Percentiles rank a stretch among this genome's conserved stretches.
phyloP scores from a whole-genome alignment of 2,888 invertebrate species.

The Lottia scabra region DNA sequence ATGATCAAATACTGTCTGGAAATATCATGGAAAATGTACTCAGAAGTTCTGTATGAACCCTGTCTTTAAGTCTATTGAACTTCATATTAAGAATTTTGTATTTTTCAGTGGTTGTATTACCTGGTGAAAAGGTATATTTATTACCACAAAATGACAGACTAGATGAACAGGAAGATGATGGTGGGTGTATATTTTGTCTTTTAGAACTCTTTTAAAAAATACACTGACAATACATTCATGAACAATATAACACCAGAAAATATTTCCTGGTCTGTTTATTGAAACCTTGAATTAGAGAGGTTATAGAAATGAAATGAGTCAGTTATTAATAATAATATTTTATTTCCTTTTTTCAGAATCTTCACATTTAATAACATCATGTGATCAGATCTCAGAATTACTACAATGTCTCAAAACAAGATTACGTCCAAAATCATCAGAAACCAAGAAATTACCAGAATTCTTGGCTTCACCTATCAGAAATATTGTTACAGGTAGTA shows the following conservation, averaged over 20 bases:
- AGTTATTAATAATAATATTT: too few species aligned
- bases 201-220: too few species aligned
- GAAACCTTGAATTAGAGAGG: not conserved
- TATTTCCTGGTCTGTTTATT: not conserved
- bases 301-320: too few species aligned
- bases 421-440: constrained; percentile 33
- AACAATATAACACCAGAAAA: too few species aligned
- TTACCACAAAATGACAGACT: constrained; percentile 32
- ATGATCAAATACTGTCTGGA: too few species aligned
- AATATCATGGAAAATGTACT: too few species aligned
- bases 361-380: constrained; percentile 51
- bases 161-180: constrained; percentile 28
- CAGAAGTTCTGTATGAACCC: too few species aligned
- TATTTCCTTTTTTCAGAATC: constrained; percentile 37
- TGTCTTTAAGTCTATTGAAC: too few species aligned
- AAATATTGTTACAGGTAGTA: constrained; percentile 64
- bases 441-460: constrained; percentile 45
- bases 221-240: not conserved
- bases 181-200: not conserved
- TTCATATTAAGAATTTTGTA: too few species aligned
- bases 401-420: constrained; percentile 62
- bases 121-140: constrained; percentile 47
- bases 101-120: constrained; percentile 53
- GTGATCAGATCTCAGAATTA: constrained; percentile 67
- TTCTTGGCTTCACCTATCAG: constrained; percentile 59